phyloP scores from a whole-genome alignment of 2,797 vertebrate genomes.

The Melanotaenia parkinsoni region DNA sequence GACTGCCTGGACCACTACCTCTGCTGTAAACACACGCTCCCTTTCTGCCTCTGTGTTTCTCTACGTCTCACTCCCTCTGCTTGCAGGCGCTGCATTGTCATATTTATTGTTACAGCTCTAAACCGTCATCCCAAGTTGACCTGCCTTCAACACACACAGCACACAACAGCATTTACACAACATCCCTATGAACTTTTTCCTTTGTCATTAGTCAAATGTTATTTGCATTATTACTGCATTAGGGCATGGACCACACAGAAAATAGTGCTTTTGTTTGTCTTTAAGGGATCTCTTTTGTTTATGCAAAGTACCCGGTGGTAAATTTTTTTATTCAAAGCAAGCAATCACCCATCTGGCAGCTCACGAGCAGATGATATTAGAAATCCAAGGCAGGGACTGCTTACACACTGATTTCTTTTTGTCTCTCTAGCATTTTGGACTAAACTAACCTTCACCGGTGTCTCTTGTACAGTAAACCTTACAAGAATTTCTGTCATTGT shows the following conservation, averaged over 20 bases:
- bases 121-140: constrained; percentile 66
- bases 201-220: constrained; percentile 34
- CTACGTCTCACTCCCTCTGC: constrained; percentile 31
- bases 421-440: constrained; percentile 63
- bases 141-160: constrained; percentile 21
- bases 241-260: constrained; percentile 3
- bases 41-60: constrained; percentile 27
- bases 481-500: constrained; percentile 67
- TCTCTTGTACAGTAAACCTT: constrained; percentile 68
- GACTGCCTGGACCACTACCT: constrained; percentile 75
- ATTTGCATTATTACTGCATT: constrained; percentile 54
- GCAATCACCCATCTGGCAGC: neutral
- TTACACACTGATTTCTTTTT: constrained; percentile 60
- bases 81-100: constrained; percentile 57
- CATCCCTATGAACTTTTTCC: constrained; percentile 11
- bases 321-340: constrained; percentile 19
- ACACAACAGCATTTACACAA: constrained; percentile 14
- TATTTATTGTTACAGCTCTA: constrained; percentile 61
- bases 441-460: constrained; percentile 58
- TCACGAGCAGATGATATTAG: constrained; percentile 9
- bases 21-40: constrained; percentile 65
- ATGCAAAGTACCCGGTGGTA: constrained; percentile 12
- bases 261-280: constrained; percentile 27
- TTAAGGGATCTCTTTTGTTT: constrained; percentile 38
- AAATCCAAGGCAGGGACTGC: constrained; percentile 59